Evolutionary conservation across 2,888 invertebrate species (phyloP).

Genomic region (Schizaphis graminum): DNA sequence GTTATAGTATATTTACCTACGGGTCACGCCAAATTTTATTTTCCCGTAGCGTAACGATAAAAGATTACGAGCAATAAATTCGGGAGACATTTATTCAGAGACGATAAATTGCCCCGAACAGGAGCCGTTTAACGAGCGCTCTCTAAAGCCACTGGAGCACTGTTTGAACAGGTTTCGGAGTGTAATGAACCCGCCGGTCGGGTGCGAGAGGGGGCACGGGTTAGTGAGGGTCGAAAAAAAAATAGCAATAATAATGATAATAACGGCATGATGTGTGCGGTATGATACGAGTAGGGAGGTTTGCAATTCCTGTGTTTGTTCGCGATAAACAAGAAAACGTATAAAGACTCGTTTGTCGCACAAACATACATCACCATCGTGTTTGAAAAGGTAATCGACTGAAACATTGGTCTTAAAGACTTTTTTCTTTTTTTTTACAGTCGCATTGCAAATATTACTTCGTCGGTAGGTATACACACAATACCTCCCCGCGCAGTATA

Average conservation of each 20-base stretch:
- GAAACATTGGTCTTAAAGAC: slow-evolving; percentile 54
- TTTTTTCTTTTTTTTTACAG: not conserved
- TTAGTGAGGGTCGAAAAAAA: not conserved
- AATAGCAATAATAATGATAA: slow-evolving; percentile 6
- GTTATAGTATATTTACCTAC: not conserved
- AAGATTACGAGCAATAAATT: slow-evolving; percentile 53
- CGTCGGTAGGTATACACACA: not conserved
- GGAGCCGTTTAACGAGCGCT: slow-evolving; percentile 37
- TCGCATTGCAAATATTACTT: slow-evolving; percentile 34
- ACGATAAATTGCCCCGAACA: not conserved
- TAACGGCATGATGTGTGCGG: not conserved
- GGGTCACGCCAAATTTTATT: not conserved
- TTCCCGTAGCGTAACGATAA: slow-evolving; percentile 12
- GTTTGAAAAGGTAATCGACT: slow-evolving; percentile 54
- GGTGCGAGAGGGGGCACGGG: not conserved
- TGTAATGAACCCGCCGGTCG: not conserved
- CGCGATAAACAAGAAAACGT: slow-evolving; percentile 39
- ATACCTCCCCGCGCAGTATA: not conserved
- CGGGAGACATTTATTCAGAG: slow-evolving; percentile 9
- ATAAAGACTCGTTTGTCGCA: slow-evolving; percentile 42
- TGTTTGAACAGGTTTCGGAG: slow-evolving; percentile 49
- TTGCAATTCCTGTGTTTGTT: slow-evolving; percentile 32
- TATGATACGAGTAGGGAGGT: not conserved
- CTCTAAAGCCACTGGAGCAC: slow-evolving; percentile 2
- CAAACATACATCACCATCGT: slow-evolving; percentile 19